Evolutionary conservation across 2,888 invertebrate genomes (phyloP), one percentile per base, ranked within the genome.

Genomic region (Gastrophysa polygoni): DNA sequence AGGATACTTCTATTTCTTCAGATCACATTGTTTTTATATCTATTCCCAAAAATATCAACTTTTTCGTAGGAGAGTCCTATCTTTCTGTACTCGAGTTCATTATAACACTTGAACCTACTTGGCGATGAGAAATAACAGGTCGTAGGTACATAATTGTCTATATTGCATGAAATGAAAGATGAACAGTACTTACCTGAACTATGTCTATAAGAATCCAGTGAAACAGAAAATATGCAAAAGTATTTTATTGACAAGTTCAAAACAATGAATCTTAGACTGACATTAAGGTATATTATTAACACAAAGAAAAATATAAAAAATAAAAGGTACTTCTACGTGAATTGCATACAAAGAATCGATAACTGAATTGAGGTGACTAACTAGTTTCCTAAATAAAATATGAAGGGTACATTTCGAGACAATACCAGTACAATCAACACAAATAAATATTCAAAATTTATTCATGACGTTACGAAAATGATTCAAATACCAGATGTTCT

Each of bases 171-270:
- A 24, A 24, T 24, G 24, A 24, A 24, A 5, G n/a, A n/a, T n/a
- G n/a, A n/a, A n/a, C n/a, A n/a, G 3, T 24, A 24, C 24, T 24
- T 24, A 24, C 24, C 24, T 24, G 24, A 5, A 5, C 7, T 38
- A 1, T 14, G 3, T 2, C 7, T 4, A 38, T 7, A 38, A 38
- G 6, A 14, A 38, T 52, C 14, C 7, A 51, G 16, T 17, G 51
- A 16, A n/a, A 51, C 17, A 34, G 32, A 34, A 43, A 32, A 18
- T 61, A 63, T 66, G 58, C 62, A 64, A 63, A 66, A 66, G 59
- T 61, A 61, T 62, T 64, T 67, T 67, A 64, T 67, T 67, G 63
- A 60, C 62, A 60, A 63, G 59, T 62, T 64, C 58, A 59, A 64
- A 67, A 67, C 57, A 67, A 63, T 66, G 51, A 62, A 63, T 52